Evolutionary conservation across 2,888 invertebrate species (phyloP).

Genomic region (Prosapia bicincta): DNA sequence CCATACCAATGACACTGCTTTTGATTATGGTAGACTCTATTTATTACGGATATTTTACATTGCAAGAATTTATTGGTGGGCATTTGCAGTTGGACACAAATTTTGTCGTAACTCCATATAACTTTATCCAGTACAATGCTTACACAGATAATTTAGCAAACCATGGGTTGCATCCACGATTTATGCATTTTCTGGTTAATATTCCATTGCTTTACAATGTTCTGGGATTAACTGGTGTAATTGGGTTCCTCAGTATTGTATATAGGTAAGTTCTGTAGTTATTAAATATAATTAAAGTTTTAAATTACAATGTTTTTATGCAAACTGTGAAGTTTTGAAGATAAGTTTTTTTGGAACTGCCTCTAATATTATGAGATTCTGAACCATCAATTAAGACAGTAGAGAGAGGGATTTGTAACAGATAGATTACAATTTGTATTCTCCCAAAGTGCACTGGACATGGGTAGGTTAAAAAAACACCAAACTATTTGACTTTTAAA

Average conservation of each 20-base stretch:
- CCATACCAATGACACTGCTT: slow-evolving; percentile 49
- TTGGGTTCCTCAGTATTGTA: slow-evolving; percentile 54
- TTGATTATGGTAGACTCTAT: slow-evolving; percentile 73
- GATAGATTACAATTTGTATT: too few species aligned
- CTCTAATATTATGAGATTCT: too few species aligned
- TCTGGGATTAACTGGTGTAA: slow-evolving; percentile 63
- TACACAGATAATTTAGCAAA: slow-evolving; percentile 68
- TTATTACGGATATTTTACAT: slow-evolving; percentile 75
- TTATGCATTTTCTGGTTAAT: slow-evolving; percentile 77
- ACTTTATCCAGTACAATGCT: slow-evolving; percentile 84
- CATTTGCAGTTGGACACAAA: slow-evolving; percentile 64
- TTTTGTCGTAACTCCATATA: slow-evolving; percentile 85
- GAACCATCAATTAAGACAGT: too few species aligned
- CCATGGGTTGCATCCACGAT: slow-evolving; percentile 85
- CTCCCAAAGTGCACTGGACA: too few species aligned
- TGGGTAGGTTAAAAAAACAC: too few species aligned
- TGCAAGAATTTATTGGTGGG: slow-evolving; percentile 66
- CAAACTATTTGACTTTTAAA: too few species aligned
- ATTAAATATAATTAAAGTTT: too few species aligned
- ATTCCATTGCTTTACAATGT: slow-evolving; percentile 82
- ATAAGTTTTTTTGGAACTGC: too few species aligned
- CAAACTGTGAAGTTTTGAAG: too few species aligned
- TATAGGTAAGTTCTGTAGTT: slow-evolving; percentile 53
- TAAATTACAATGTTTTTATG: too few species aligned
- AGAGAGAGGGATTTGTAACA: too few species aligned